These are phyloP conservation scores for Acrobasis suavella DNA, from an alignment of 2,888 invertebrate genomes.

Conservation along the genomic window DNA sequence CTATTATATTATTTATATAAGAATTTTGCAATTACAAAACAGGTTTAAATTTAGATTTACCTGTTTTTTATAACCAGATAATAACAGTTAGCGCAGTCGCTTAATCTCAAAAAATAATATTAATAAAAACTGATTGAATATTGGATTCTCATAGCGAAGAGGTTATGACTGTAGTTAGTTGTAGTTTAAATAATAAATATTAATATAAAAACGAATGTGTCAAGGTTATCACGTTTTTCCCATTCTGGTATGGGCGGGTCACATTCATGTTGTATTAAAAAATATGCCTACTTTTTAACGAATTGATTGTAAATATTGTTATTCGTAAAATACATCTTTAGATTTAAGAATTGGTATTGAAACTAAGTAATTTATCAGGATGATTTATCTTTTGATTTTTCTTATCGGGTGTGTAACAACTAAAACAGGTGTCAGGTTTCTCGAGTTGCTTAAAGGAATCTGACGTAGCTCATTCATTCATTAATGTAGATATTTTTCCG, in stretches of 20 bases:
- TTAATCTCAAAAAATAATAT: conserved; percentile 8
- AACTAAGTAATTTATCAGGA: too few species aligned
- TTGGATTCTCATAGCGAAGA: not conserved
- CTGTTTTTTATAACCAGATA: not conserved
- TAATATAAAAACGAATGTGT: conserved; percentile 15
- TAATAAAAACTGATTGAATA: conserved; percentile 15
- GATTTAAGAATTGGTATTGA: too few species aligned
- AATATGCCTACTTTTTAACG: not conserved
- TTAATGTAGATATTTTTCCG: too few species aligned
- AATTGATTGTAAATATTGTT: not conserved
- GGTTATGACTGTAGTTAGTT: not conserved
- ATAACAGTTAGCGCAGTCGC: not conserved
- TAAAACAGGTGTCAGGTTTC: too few species aligned
- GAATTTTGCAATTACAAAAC: not conserved
- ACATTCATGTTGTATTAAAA: not conserved
- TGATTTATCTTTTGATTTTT: not conserved
- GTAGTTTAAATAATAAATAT: conserved; percentile 13
- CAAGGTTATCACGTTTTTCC: conserved; percentile 12
- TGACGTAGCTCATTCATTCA: too few species aligned
- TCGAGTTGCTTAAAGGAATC: too few species aligned
- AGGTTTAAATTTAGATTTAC: conserved; percentile 1
- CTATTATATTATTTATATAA: not conserved
- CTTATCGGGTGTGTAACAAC: too few species aligned
- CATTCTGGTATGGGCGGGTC: not conserved
- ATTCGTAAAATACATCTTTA: not conserved